These are phyloP conservation scores for Mus caroli DNA, from an alignment of 2,797 vertebrate genomes.

Conservation along the genomic window DNA sequence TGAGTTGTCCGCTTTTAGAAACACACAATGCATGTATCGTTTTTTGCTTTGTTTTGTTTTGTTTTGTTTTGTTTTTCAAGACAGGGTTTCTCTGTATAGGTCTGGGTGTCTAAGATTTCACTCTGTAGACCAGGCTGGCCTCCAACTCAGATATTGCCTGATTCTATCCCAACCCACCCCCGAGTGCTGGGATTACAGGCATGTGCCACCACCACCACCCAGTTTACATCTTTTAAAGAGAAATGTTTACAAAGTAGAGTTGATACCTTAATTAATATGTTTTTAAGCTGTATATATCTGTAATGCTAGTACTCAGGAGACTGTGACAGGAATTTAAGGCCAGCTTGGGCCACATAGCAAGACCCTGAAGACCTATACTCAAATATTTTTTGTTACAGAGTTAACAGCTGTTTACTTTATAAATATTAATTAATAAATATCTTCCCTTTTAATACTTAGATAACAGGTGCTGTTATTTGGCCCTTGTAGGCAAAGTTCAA, in stretches of 20 bases:
- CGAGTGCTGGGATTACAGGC: neutral
- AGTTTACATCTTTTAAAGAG: neutral
- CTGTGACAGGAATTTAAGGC: neutral
- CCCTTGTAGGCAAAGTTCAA: constrained; percentile 22
- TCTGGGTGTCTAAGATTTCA: neutral
- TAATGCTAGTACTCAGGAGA: neutral
- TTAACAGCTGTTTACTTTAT: neutral
- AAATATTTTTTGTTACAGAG: constrained; percentile 1
- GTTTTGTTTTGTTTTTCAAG: neutral
- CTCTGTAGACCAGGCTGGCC: neutral
- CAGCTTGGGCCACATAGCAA: neutral
- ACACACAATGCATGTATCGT: neutral
- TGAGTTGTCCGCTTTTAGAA: constrained; percentile 7
- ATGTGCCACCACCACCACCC: neutral
- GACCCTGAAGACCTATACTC: neutral
- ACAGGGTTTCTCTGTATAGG: neutral
- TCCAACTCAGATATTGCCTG: neutral
- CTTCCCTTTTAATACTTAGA: neutral
- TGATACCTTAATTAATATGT: neutral
- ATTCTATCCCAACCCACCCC: neutral
- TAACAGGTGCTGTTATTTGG: neutral
- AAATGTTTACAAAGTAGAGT: constrained; percentile 14
- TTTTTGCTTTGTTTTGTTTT: constrained; percentile 4
- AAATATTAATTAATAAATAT: constrained; percentile 12
- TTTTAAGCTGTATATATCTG: neutral